Percentiles rank a stretch among this genome's conserved stretches.
Evolutionary conservation across 2,113 vertebrate species (phyloP).

Genomic region (Dromiciops gliroides): DNA sequence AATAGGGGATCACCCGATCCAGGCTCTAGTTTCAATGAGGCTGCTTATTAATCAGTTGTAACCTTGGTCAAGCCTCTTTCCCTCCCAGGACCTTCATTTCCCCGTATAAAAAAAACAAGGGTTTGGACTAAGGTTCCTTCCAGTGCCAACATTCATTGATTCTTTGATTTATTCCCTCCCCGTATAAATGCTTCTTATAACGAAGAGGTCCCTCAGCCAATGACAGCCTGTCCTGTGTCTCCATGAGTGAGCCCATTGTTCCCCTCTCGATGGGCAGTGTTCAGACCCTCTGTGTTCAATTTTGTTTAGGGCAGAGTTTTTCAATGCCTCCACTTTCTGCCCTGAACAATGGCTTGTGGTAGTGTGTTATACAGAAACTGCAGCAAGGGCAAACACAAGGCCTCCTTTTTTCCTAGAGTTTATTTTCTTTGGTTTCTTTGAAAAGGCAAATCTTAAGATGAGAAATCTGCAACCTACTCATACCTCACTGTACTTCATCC

Average conservation of each 20-base stretch:
- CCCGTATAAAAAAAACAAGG: neutral
- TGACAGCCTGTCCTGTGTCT: neutral
- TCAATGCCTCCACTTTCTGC: slow-evolving; percentile 21
- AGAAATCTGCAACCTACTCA: neutral
- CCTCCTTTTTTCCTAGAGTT: neutral
- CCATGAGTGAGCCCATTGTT: neutral
- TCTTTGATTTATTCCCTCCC: neutral
- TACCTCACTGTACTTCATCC: neutral
- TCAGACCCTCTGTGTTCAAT: neutral
- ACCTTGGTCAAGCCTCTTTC: neutral
- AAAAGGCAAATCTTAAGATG: slow-evolving; percentile 1
- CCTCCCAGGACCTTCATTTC: neutral
- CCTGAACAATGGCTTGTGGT: neutral
- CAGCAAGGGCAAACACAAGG: neutral
- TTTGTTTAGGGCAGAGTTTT: neutral
- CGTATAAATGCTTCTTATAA: neutral
- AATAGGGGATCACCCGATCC: neutral
- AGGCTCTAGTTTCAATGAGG: neutral
- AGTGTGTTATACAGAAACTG: neutral
- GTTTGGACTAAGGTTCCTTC: neutral
- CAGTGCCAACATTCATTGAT: neutral
- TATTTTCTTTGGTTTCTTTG: neutral
- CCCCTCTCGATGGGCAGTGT: neutral
- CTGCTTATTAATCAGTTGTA: neutral
- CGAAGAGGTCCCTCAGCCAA: neutral